These are phyloP conservation scores for Ips typographus DNA, from an alignment of 1,140 invertebrate genomes.

Conservation along the genomic window DNA sequence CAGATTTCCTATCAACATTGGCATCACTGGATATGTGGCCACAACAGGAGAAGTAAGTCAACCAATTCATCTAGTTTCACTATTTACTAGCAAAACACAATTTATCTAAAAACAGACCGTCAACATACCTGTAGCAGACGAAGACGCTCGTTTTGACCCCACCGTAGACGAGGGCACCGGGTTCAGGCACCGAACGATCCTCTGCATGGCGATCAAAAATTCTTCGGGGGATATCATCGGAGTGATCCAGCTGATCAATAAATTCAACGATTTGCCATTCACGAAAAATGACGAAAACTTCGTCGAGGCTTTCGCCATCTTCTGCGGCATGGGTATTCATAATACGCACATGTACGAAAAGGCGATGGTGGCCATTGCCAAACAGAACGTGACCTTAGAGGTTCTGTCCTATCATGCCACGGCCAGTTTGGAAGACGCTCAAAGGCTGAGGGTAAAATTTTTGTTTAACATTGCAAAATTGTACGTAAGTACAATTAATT, in stretches of 20 bases:
- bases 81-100: not conserved
- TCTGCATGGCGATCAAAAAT: slow-evolving; percentile 93
- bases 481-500: too few species aligned
- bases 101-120: slow-evolving; percentile 65
- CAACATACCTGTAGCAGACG: slow-evolving; percentile 87
- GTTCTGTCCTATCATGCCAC: slow-evolving; percentile 95
- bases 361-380: slow-evolving; percentile 89
- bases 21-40: slow-evolving; percentile 93
- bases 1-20: slow-evolving; percentile 94
- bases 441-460: slow-evolving; percentile 72
- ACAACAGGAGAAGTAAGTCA: slow-evolving; percentile 88
- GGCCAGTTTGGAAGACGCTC: slow-evolving; percentile 84
- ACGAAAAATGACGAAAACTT: slow-evolving; percentile 93
- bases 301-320: slow-evolving; percentile 95
- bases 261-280: slow-evolving; percentile 85
- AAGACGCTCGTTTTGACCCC: slow-evolving; percentile 88
- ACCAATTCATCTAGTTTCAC: not conserved
- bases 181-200: slow-evolving; percentile 81
- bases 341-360: slow-evolving; percentile 97
- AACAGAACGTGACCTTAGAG: slow-evolving; percentile 93
- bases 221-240: slow-evolving; percentile 87
- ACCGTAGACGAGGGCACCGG: slow-evolving; percentile 74
- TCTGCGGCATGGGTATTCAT: slow-evolving; percentile 96
- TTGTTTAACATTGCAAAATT: not conserved
- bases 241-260: slow-evolving; percentile 91